Evolutionary conservation across 2,888 invertebrate genomes (phyloP).

Genomic region (Chrysolina americana): DNA sequence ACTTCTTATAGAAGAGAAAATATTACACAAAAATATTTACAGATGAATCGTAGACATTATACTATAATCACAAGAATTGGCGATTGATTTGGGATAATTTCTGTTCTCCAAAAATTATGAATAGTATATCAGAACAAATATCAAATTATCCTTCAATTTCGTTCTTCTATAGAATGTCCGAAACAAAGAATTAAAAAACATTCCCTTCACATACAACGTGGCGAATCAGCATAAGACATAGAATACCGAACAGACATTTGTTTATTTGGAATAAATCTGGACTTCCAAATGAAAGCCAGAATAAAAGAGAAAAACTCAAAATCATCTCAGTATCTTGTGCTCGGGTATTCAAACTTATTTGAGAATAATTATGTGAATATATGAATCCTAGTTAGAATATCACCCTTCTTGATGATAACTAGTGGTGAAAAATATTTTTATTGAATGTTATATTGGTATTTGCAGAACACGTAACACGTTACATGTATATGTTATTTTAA

Average conservation of each 20-base stretch:
- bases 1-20: conserved; percentile 22
- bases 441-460: too few species aligned
- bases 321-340: background rate
- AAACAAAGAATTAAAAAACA: background rate
- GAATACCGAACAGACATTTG: too few species aligned
- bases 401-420: too few species aligned
- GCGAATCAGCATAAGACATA: background rate
- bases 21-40: too few species aligned
- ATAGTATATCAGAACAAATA: conserved; percentile 14
- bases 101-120: conserved; percentile 9
- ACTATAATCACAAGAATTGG: conserved; percentile 48
- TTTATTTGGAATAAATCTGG: background rate
- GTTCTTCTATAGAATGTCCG: background rate
- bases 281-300: background rate
- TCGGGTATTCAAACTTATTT: too few species aligned
- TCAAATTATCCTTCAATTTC: background rate
- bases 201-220: background rate
- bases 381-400: too few species aligned
- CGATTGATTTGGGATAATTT: conserved; percentile 33
- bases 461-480: too few species aligned
- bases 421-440: too few species aligned
- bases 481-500: too few species aligned
- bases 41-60: conserved; percentile 41
- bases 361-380: too few species aligned
- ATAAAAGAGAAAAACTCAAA: background rate